Evolutionary conservation across 2,888 invertebrate genomes (phyloP), one percentile per base, ranked within the genome.

Genomic region (Theodoxus fluviatilis): DNA sequence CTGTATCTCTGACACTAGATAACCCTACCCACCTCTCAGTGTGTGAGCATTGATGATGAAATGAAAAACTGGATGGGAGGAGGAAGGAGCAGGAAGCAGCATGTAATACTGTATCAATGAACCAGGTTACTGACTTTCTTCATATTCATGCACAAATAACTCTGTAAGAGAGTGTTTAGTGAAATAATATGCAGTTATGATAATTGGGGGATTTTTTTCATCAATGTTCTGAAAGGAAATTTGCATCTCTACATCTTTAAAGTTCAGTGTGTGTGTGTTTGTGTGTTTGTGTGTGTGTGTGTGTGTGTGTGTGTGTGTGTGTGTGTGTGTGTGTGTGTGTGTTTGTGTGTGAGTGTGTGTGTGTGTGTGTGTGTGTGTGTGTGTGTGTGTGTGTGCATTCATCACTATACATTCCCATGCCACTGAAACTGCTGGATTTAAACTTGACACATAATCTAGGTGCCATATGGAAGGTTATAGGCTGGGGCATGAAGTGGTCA

Each of bases 61-160:
- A n/a, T n/a, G n/a, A n/a, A n/a, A n/a, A n/a, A n/a, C n/a, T n/a
- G n/a, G n/a, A n/a, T n/a, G n/a, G n/a, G n/a, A n/a, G n/a, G n/a
- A n/a, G n/a, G n/a, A n/a, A n/a, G n/a, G n/a, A n/a, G n/a, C n/a
- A n/a, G n/a, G n/a, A n/a, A n/a, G n/a, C n/a, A n/a, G n/a, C n/a
- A n/a, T n/a, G n/a, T n/a, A n/a, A n/a, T n/a, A n/a, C n/a, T n/a
- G n/a, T n/a, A n/a, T n/a, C n/a, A n/a, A n/a, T n/a, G n/a, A n/a
- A n/a, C n/a, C n/a, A n/a, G n/a, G n/a, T n/a, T n/a, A n/a, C n/a
- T n/a, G n/a, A n/a, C n/a, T n/a, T 79, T 81, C 4, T 83, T 83
- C 81, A 79, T 82, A 18, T 83, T 82, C 73, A 82, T 80, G 4
- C 75, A 80, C 33, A 80, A 80, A 64, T 84, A 84, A n/a, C n/a